Evolutionary conservation across 2,797 vertebrate species (phyloP).

Genomic region (Betta splendens): DNA sequence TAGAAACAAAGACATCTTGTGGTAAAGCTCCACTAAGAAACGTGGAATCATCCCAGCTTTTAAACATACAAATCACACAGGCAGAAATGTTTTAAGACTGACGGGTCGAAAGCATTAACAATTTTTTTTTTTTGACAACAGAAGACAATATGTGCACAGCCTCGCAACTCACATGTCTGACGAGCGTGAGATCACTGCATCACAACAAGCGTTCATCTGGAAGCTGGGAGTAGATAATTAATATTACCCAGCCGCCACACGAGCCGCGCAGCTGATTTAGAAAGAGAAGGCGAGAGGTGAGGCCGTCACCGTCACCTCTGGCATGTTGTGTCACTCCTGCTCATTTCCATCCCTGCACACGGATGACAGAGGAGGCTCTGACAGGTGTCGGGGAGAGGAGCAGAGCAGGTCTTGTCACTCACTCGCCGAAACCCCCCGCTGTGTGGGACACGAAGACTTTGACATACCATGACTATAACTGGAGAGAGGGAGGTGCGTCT

Average conservation of each 20-base stretch:
- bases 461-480: constrained; percentile 61
- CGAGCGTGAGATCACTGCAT: constrained; percentile 51
- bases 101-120: too few species aligned
- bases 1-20: too few species aligned
- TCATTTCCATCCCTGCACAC: constrained; percentile 90
- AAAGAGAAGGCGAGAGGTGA: constrained; percentile 71
- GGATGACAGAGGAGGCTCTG: constrained; percentile 91
- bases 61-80: too few species aligned
- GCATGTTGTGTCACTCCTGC: constrained; percentile 95
- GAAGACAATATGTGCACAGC: constrained; percentile 6
- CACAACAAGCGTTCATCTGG: constrained; percentile 50
- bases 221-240: constrained; percentile 66
- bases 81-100: too few species aligned
- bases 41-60: too few species aligned
- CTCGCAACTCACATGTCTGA: constrained; percentile 14
- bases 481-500: constrained; percentile 56
- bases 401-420: constrained; percentile 87
- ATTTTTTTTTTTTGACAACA: too few species aligned
- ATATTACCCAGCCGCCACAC: constrained; percentile 42
- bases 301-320: constrained; percentile 88
- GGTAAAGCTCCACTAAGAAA: too few species aligned
- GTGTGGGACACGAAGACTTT: constrained; percentile 77
- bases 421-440: constrained; percentile 82
- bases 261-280: constrained; percentile 61
- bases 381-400: constrained; percentile 90